Evolutionary conservation across 2,888 invertebrate species (phyloP), one percentile per base, ranked within the genome.

Genomic region (Resseliella maxima): DNA sequence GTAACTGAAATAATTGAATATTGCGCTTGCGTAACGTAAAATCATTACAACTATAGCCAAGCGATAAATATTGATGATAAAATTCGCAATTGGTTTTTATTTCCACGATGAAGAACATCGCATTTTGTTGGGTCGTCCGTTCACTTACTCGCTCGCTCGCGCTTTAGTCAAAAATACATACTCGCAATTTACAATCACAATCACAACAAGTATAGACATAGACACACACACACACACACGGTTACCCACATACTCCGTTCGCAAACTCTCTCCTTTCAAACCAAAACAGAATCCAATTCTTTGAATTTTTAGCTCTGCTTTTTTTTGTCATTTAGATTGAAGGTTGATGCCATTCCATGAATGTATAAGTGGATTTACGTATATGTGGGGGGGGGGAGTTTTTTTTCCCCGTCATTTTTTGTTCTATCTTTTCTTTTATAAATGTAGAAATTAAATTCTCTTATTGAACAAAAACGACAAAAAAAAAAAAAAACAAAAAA

Each of bases 51-150:
- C 31, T 27, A 72, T 72, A n/a, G 31, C 0, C 2, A 12, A 50
- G 46, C 35, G 72, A 72, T 72, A 72, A 72, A 35, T 72, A 72
- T 72, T 72, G 72, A 72, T 72, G 72, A 72, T 72, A 72, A 72
- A 72, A 72, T 72, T 72, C 72, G 35, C 31, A 72, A 12, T 72
- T 15, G 31, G 72, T 72, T 72, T 31, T 72, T 31, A 72, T 31
- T 72, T 15, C 10, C 31, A 35, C 31, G 31, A 35, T 72, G 31
- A 72, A 72, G 31, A 72, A 35, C 72, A 72, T 31, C 31, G 72
- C 72, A 72, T 50, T 50, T 50, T 50, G 46, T 50, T 50, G n/a
- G n/a, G n/a, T 18, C 12, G 46, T 50, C 18, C 46, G 18, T 18
- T 50, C 46, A 18, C 18, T 50, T 18, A 18, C 46, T 50, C 46